Percentiles rank a stretch among this genome's conserved stretches.
These are phyloP conservation scores for Cataglyphis albicans DNA, from an alignment of 2,888 invertebrate species.

Conservation along the genomic window DNA sequence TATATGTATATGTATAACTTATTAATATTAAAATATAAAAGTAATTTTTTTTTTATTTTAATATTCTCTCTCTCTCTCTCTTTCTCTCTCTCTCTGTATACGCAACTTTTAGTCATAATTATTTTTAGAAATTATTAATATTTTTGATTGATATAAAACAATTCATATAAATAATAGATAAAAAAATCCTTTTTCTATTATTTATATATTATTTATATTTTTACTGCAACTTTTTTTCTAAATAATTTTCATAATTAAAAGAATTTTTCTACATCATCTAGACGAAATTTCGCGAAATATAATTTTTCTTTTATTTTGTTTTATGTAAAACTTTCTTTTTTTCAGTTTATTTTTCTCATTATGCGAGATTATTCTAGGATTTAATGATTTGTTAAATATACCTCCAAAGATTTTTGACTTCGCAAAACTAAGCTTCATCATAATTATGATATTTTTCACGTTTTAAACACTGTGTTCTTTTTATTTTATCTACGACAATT, in stretches of 20 bases:
- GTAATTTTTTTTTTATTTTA: not conserved
- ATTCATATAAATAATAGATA: no score
- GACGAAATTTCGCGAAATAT: not conserved
- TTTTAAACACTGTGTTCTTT: not conserved
- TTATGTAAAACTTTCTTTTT: not conserved
- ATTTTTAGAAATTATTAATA: no score
- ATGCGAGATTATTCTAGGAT: not conserved
- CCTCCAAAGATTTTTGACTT: not conserved
- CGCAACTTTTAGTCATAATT: no score
- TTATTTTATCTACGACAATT: not conserved
- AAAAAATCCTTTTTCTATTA: no score
- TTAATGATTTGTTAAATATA: constrained; percentile 1
- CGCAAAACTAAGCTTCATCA: not conserved
- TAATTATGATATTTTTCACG: not conserved
- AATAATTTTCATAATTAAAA: not conserved
- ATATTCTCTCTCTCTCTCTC: not conserved
- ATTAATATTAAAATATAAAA: not conserved
- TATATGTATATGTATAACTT: not conserved
- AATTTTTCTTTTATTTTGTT: not conserved
- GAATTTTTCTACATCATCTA: not conserved
- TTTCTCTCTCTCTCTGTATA: no score
- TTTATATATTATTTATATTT: no score
- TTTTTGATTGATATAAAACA: no score
- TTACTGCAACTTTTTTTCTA: not conserved
- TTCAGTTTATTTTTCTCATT: not conserved